Evolutionary conservation across 1,140 invertebrate species (phyloP).

Genomic region (Meloidogyne hapla): DNA sequence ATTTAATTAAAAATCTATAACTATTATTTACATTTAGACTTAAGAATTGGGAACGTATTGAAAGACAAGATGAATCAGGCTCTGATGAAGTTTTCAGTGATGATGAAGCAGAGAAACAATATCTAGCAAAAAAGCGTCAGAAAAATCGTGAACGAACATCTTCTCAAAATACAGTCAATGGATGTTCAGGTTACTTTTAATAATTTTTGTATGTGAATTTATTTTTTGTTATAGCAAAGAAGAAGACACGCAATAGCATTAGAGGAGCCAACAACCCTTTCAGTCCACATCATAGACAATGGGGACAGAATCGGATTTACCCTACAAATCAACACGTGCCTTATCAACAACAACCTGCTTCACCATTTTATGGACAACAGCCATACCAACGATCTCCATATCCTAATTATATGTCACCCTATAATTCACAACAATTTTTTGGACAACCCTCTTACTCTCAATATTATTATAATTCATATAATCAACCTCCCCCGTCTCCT

Average conservation of each 20-base stretch:
- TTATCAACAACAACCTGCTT: neutral
- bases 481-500: neutral
- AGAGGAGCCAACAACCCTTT: neutral
- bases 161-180: neutral
- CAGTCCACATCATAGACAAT: neutral
- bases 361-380: neutral
- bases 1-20: neutral
- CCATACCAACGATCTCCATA: neutral
- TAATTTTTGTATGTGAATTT: neutral
- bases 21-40: slow-evolving; percentile 13
- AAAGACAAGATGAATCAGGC: slow-evolving; percentile 16
- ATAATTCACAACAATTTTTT: neutral
- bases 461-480: neutral
- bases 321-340: neutral
- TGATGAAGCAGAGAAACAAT: slow-evolving; percentile 34
- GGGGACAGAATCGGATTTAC: neutral
- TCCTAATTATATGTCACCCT: neutral
- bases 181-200: neutral
- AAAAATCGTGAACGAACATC: neutral
- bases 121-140: slow-evolving; percentile 26
- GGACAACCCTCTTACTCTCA: neutral
- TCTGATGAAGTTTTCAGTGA: slow-evolving; percentile 39
- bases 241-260: neutral
- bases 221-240: neutral
- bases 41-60: slow-evolving; percentile 25